Base-by-base conservation (phyloP, 2,797 vertebrate species). In the Chelon labrosus region DNA sequence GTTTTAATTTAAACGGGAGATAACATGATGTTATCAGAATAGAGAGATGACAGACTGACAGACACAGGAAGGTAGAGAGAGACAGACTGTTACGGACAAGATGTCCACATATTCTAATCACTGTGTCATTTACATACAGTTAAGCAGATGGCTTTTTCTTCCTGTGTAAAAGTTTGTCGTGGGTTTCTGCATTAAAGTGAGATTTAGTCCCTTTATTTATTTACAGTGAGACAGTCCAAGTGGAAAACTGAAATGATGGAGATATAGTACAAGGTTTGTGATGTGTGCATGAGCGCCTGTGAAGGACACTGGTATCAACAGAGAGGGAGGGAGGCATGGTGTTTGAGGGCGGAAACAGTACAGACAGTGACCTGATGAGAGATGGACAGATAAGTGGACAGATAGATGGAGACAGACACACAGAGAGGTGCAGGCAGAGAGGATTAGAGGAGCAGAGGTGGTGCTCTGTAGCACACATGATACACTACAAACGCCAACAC, bases 11-110 rank as follows among this genome's bases (percentile, higher is more conserved):
- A 84, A 89, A 89, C 80, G 92, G 56, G 62, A 95, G 96, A 97
- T 97, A 96, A 96, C 92, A 89, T 85, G 91, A 93, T 94, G 93
- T 93, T 96, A 97, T 97, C 96, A 66, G 67, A 52, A 60, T 38
- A 12, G 55, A 84, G 70, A 72, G 80, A 79, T 73, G 80, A 78
- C 71, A 83, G 78, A 75, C 55, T 57, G 71, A 84, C 58, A 57
- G 57, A 73, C 50, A 56, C 49, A 50, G 47, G 38, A 54, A 51
- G 47, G 12, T 25, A 27, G 47, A 66, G 54, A 76, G 41, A 75
- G 52, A 58, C 2, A 5, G 53, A 73, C 82, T 51, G 61, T 6
- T 14, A 16, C 41, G 5, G 14, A 44, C 13, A 14, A 78, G 39
- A 69, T 58, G 51, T 27, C 10, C 67, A 67, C 58, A 67, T 54